Evolutionary conservation across 2,113 vertebrate species (phyloP), one percentile per base, ranked within the genome.

Genomic region (Salvelinus sp.): DNA sequence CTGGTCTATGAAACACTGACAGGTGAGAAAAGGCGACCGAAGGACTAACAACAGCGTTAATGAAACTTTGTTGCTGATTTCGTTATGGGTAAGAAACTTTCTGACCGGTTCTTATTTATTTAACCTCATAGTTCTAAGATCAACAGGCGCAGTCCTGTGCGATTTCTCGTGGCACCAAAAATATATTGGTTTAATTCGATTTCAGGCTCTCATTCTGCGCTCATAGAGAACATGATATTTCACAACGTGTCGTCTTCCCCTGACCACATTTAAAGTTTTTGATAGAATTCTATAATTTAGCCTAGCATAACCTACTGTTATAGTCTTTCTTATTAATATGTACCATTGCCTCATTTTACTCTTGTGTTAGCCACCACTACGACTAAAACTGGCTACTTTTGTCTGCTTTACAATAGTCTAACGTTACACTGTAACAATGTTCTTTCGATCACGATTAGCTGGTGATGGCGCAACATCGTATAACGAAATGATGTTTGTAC

Each of bases 61-160:
- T 93, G 92, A 86, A 91, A 93, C 87, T 89, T 84, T 87, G 89
- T 81, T 85, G 78, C 81, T 89, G 87, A 83, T 88, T 86, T 69
- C 88, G 86, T 77, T 73, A 91, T 82, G 85, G 93, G 93, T 93
- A 87, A 92, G 89, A 74, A 78, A 70, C 75, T 77, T 78, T 73
- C 2, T 30, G 47, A 22, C 44, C 1, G 25, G 3, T 30, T 57
- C 38, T 23, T 38, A n/a, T 38, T 64, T 27, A 66, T 44, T 44
- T n/a, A 48, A 12, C n/a, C 66, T 20, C 30, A 16, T 28, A 47
- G 44, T 23, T 3, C 20, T 10, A 48, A 47, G 22, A 54, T 33
- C 75, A 71, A 76, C 75, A 71, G 38, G 44, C 64, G 13, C 67
- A 44, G 38, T 44, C 38, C 6, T 44, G 38, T 44, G 38, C 38